These are phyloP conservation scores for Carcharodon carcharias DNA, from an alignment of 2,797 vertebrate species.

Conservation along the genomic window DNA sequence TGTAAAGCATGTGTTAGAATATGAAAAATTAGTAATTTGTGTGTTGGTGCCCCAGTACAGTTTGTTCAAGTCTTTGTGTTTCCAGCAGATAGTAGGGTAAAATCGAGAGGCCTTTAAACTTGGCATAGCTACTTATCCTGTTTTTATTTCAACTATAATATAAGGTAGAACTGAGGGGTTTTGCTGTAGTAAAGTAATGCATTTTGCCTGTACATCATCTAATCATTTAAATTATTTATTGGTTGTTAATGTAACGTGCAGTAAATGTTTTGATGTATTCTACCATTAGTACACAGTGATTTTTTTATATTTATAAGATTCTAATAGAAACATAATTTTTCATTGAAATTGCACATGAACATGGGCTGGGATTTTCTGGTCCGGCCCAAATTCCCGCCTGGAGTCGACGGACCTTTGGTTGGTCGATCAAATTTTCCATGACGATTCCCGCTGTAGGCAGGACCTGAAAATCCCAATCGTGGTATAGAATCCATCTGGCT, in stretches of 20 bases:
- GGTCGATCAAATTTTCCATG: too few species aligned
- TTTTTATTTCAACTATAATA: not conserved
- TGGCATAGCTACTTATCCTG: not conserved
- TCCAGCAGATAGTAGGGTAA: not conserved
- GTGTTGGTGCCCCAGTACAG: not conserved
- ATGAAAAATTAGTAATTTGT: not conserved
- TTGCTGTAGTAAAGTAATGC: not conserved
- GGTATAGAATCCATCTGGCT: not conserved
- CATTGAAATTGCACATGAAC: not conserved
- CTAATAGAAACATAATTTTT: not conserved
- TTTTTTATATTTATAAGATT: not conserved
- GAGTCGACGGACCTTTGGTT: too few species aligned
- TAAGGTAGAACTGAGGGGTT: not conserved
- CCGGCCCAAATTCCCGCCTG: too few species aligned
- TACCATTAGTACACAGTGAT: not conserved
- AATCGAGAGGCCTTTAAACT: not conserved
- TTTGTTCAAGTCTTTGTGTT: not conserved
- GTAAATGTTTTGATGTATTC: not conserved
- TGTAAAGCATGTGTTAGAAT: not conserved
- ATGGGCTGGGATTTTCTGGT: not conserved
- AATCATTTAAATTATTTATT: not conserved
- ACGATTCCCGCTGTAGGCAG: too few species aligned
- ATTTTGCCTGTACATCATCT: not conserved
- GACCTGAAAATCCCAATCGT: too few species aligned
- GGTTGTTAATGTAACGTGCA: not conserved